A percentile compares a stretch with the other conserved stretches of the same genome.
Conservation (phyloP, 1,140 invertebrate genomes). For the Frieseomelitta varia region DNA sequence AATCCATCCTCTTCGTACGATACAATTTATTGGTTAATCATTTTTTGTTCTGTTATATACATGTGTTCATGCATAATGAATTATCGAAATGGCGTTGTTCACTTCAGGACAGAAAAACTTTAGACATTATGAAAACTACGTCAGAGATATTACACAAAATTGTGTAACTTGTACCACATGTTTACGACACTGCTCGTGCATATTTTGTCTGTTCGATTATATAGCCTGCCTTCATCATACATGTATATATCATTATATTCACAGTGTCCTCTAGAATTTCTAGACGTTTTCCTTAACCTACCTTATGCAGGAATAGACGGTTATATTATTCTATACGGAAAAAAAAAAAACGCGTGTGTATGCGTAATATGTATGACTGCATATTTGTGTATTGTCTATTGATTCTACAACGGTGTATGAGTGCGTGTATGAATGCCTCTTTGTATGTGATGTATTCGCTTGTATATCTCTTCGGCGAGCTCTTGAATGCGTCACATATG, state of each 20-base stretch:
- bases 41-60: neutral
- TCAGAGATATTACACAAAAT: neutral
- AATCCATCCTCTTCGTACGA: constrained; percentile 28
- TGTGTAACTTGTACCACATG: constrained; percentile 11
- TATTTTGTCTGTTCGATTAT: constrained; percentile 48
- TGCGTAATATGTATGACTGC: constrained; percentile 21
- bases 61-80: neutral
- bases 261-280: constrained; percentile 60
- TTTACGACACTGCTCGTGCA: neutral
- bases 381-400: constrained; percentile 36
- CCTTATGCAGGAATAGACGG: constrained; percentile 42
- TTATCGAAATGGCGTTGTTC: constrained; percentile 2
- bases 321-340: constrained; percentile 56
- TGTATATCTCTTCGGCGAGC: constrained; percentile 52
- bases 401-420: constrained; percentile 19
- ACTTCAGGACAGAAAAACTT: neutral
- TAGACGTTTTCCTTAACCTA: constrained; percentile 55
- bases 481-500: constrained; percentile 52
- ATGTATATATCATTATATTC: constrained; percentile 60
- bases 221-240: constrained; percentile 38
- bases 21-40: constrained; percentile 1
- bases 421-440: neutral
- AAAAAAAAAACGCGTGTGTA: constrained; percentile 6
- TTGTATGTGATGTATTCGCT: constrained; percentile 43
- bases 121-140: neutral